phyloP scores from a whole-genome alignment of 1,140 invertebrate species.

The Ceratina calcarata region DNA sequence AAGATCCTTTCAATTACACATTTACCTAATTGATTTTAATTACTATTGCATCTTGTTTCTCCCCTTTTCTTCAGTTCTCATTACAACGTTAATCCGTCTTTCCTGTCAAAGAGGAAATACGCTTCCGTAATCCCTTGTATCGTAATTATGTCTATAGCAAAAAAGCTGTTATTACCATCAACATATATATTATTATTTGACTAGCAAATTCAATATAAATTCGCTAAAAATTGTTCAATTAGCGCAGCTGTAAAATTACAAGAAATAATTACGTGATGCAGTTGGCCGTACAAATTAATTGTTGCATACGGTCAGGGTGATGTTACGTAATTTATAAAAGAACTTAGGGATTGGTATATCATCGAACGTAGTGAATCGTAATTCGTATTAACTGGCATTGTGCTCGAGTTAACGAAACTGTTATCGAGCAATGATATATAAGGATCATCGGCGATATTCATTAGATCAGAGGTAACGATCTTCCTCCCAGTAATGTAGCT shows the following conservation, averaged over 20 bases:
- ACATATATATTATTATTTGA: too few relatives aligned
- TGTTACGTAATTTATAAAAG: too few relatives aligned
- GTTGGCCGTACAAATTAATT: too few relatives aligned
- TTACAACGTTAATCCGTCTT: slow-evolving; percentile 45
- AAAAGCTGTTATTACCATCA: neutral
- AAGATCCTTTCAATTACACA: too few relatives aligned
- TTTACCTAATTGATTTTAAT: too few relatives aligned
- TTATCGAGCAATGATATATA: neutral
- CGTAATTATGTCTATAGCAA: neutral
- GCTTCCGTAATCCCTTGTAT: slow-evolving; percentile 10
- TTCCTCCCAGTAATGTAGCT: slow-evolving; percentile 20
- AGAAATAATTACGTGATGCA: too few relatives aligned
- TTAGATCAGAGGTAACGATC: slow-evolving; percentile 21
- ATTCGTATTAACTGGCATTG: neutral
- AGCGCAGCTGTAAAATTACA: too few relatives aligned
- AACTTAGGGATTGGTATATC: neutral
- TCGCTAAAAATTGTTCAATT: neutral
- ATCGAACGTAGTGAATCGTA: too few relatives aligned
- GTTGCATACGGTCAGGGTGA: too few relatives aligned
- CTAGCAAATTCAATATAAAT: neutral
- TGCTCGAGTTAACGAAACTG: neutral
- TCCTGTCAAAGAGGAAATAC: slow-evolving; percentile 31
- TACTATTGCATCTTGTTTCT: too few relatives aligned
- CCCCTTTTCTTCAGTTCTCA: neutral
- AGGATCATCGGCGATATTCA: slow-evolving; percentile 28